Base-by-base conservation (phyloP, 2,113 vertebrate genomes). In the Puffinus mauretanicus region DNA sequence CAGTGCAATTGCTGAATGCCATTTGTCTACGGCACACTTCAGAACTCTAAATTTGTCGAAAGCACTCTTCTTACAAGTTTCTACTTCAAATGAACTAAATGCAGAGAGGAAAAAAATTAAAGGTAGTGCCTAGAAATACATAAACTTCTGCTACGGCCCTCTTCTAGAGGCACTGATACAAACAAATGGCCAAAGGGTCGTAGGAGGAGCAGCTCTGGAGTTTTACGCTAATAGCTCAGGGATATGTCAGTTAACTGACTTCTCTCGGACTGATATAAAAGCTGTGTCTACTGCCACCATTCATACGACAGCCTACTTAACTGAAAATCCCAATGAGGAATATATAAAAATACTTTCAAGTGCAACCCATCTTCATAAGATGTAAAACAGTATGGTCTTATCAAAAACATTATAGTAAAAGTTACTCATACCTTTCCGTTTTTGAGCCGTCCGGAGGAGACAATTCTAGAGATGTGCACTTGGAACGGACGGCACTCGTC, bases 381-480 rank as follows among this genome's bases (percentile, higher is more conserved):
- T 1, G 7, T 42, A 2, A 57, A 80, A 46, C 46, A 70, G 29
- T 1, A 3, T 7, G 32, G 32, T 17, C 21, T 76, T 7, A 73
- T 0, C 54, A 69, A 30, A 75, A 83, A 64, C 10, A 8, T 16
- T 2, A 16, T 0, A 82, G 42, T 17, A 38, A 7, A 65, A 69
- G 20, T 4, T 58, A 14, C 42, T 19, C 94, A 3, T 92, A 93
- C 96, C 97, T 96, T 97, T 17, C 93, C 94, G 0, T 89, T 95
- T 70, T 94, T 94, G 86, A 97, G 95, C 17, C 94, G 76, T 16
- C 95, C 85, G 0, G 96, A 97, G 57, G 97, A 87, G 64, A 97
- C 91, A 8, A 97, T 97, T 38, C 97, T 96, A 11, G 97, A 97
- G 55, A 97, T 47, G 0, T 81, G 91, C 71, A 95, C 92, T 17